Base-by-base conservation (phyloP, 2,888 invertebrate genomes). In the Helicoverpa assulta region DNA sequence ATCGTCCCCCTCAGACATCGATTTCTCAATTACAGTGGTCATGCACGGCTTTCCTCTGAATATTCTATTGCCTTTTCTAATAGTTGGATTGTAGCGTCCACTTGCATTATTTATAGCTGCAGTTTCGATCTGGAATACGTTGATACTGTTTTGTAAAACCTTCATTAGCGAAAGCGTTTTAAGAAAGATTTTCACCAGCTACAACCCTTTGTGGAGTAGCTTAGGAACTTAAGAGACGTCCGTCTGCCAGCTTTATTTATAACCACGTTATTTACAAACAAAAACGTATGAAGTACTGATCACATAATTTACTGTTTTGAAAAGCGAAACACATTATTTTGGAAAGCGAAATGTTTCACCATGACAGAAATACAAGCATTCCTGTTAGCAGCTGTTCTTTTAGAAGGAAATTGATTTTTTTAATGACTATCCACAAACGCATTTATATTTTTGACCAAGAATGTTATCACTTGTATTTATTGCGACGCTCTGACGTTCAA, bases 381-480 rank as follows among this genome's bases (percentile, higher is more conserved):
- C 1, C 12, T 26, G 26, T 26, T 26, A 26, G 26, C 26, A 40
- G 10, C 12, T 40, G 40, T 14, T 40, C 40, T 40, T 10, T 14
- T 40, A 4, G 40, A 14, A 40, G 10, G 10, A 21, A 19, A 53
- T 5, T 6, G 52, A 1, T 12, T 51, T 21, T 37, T 21, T 19
- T 18, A 21, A 29, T 66, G 54, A 47, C 16, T 10, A 19, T 56
- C 18, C 18, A 16, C 8, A 37, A 33, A 37, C 54, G 10, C 29
- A 60, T 76, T 76, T 40, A 60, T 60, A 73, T 73, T 76, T 73
- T 73, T 70, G 58, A 76, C 72, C 70, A 76, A 76, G 77, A 73
- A 70, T 40, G 40, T 75, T 18, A 43, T 18, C 1, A 16, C 18
- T 2, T 10, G 26, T 54, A 10, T 61, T 61, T n/a, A 14, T 50